Conservation (phyloP, 2,888 invertebrate genomes). For the Chesias legatella region DNA sequence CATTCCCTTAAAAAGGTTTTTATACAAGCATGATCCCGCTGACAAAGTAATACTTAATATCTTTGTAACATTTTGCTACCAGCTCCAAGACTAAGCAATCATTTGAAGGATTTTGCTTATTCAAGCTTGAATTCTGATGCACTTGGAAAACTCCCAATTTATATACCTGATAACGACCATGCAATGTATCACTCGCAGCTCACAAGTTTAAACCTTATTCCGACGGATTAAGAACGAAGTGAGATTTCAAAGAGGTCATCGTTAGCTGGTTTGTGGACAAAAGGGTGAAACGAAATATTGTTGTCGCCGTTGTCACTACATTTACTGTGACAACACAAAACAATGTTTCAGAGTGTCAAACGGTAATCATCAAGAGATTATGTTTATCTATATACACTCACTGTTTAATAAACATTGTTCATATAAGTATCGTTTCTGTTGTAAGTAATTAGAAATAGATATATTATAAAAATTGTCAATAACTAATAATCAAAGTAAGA, state of each 20-base stretch:
- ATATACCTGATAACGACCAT: slow-evolving; percentile 13
- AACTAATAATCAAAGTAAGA: too few relatives aligned
- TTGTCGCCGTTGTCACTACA: slow-evolving; percentile 18
- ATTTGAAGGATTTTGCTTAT: slow-evolving; percentile 26
- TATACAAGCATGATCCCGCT: too few relatives aligned
- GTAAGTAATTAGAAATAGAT: too few relatives aligned
- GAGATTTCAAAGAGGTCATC: slow-evolving; percentile 1
- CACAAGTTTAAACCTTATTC: slow-evolving; percentile 12
- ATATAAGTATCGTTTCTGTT: too few relatives aligned
- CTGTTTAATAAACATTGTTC: too few relatives aligned
- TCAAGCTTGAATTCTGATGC: slow-evolving; percentile 31
- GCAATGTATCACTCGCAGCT: background rate
- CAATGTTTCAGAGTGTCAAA: too few relatives aligned
- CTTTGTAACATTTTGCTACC: background rate
- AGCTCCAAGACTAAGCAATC: slow-evolving; percentile 19
- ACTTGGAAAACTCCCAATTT: slow-evolving; percentile 33
- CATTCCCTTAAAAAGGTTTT: too few relatives aligned
- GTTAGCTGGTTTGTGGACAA: slow-evolving; percentile 13
- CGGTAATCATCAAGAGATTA: too few relatives aligned
- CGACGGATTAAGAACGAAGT: slow-evolving; percentile 4
- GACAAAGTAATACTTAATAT: too few relatives aligned
- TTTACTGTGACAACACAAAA: slow-evolving; percentile 21
- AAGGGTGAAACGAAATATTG: slow-evolving; percentile 23
- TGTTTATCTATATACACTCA: too few relatives aligned
- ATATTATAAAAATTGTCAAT: too few relatives aligned